A percentile compares a stretch with the other conserved stretches of the same genome.
Conservation (phyloP, 1,140 invertebrate genomes). For the Drosophila santomea region DNA sequence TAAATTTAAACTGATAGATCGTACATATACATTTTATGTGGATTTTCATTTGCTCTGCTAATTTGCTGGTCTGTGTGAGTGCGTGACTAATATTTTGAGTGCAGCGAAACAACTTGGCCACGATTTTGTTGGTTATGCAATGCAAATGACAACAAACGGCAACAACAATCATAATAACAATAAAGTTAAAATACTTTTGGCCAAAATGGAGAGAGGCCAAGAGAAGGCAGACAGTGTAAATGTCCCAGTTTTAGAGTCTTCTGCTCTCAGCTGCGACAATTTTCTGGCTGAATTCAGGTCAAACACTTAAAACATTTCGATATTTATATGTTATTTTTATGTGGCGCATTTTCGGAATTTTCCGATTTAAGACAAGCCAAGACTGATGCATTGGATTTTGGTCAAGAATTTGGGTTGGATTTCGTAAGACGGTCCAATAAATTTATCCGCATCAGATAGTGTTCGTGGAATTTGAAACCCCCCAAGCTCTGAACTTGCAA, state of each 20-base stretch:
- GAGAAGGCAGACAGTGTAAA: slow-evolving; percentile 37
- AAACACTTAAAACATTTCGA: slow-evolving; percentile 35
- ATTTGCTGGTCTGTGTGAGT: slow-evolving; percentile 68
- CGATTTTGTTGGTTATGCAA: slow-evolving; percentile 72
- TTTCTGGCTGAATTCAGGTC: slow-evolving; percentile 62
- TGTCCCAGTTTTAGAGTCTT: slow-evolving; percentile 57
- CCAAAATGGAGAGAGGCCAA: slow-evolving; percentile 7
- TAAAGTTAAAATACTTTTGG: slow-evolving; percentile 60
- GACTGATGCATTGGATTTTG: slow-evolving; percentile 7
- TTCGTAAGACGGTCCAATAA: slow-evolving; percentile 1
- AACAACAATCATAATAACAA: slow-evolving; percentile 64
- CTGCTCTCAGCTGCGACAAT: slow-evolving; percentile 53
- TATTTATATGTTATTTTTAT: slow-evolving; percentile 42
- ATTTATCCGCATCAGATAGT: slow-evolving; percentile 1
- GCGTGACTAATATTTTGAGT: slow-evolving; percentile 78
- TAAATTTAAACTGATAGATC: slow-evolving; percentile 45
- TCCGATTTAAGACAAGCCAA: slow-evolving; percentile 15
- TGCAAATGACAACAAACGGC: slow-evolving; percentile 42
- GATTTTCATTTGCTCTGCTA: slow-evolving; percentile 73
- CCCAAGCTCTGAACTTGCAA: neutral
- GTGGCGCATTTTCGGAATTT: slow-evolving; percentile 21
- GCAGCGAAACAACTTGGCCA: slow-evolving; percentile 67
- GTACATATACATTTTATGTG: slow-evolving; percentile 39
- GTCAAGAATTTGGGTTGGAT: neutral
- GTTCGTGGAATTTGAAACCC: neutral